A percentile compares a stretch with the other conserved stretches of the same genome.
phyloP scores from a whole-genome alignment of 2,888 invertebrate genomes.

The Eurytoma californica region DNA sequence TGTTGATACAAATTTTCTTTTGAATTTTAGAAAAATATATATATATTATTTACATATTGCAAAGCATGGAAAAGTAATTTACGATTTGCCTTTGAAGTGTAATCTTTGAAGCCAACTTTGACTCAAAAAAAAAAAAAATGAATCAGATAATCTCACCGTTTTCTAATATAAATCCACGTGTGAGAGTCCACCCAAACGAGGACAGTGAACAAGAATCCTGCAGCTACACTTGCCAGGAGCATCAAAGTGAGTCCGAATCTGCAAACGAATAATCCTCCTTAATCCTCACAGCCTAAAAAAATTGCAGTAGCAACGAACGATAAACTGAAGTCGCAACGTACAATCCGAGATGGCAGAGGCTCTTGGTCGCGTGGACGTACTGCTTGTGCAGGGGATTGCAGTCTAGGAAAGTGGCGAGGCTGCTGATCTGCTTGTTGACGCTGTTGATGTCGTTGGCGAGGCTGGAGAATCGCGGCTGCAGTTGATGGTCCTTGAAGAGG shows the following conservation, averaged over 20 bases:
- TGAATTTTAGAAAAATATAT: no score
- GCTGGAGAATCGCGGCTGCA: conserved; percentile 86
- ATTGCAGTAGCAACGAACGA: background rate
- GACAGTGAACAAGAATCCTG: conserved; percentile 92
- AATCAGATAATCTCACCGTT: conserved; percentile 80
- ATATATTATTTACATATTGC: no score
- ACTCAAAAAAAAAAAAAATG: background rate
- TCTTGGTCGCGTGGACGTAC: conserved; percentile 87
- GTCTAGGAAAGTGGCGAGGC: conserved; percentile 84
- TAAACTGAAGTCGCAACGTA: conserved; percentile 68
- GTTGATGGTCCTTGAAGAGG: conserved; percentile 76
- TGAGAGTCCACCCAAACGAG: conserved; percentile 96
- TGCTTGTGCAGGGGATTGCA: conserved; percentile 90
- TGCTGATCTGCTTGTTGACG: conserved; percentile 83
- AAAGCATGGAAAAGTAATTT: no score
- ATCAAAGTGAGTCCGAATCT: conserved; percentile 87
- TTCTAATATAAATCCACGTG: conserved; percentile 97
- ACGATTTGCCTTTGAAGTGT: no score
- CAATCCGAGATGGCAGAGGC: conserved; percentile 89
- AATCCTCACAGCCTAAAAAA: background rate
- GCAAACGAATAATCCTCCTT: background rate
- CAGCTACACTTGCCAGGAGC: conserved; percentile 89
- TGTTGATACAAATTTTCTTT: no score
- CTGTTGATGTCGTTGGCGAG: conserved; percentile 87
- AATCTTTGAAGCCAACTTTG: background rate